These are phyloP conservation scores for Agapostemon virescens DNA, from an alignment of 2,888 invertebrate genomes.

Conservation along the genomic window DNA sequence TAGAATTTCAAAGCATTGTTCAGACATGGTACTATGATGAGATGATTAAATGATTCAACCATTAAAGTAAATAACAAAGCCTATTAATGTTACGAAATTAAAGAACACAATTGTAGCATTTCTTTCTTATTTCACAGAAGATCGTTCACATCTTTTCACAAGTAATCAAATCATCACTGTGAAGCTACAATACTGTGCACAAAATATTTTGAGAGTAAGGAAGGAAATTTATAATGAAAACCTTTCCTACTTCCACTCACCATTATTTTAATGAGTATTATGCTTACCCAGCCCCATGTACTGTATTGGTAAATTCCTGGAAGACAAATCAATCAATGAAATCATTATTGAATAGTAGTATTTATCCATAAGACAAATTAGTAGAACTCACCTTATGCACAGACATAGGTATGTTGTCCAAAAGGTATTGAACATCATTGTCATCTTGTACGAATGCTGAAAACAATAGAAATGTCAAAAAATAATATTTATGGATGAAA, in stretches of 20 bases:
- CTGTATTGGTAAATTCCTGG: constrained; percentile 76
- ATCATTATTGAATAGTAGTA: neutral
- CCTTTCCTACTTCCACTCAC: constrained; percentile 72
- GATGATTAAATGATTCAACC: constrained; percentile 32
- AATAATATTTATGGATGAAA: no score
- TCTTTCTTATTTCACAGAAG: neutral
- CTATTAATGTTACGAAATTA: neutral
- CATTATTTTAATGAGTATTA: constrained; percentile 65
- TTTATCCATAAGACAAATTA: neutral
- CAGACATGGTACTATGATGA: constrained; percentile 36
- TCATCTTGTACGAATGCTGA: constrained; percentile 87
- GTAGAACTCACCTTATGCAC: constrained; percentile 81
- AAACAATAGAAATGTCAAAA: neutral
- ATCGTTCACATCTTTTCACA: neutral
- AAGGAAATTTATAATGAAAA: constrained; percentile 57
- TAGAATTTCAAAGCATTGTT: constrained; percentile 39
- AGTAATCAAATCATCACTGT: constrained; percentile 21
- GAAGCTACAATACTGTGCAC: constrained; percentile 13
- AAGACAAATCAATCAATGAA: constrained; percentile 64
- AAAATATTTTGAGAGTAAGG: constrained; percentile 40
- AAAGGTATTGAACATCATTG: constrained; percentile 86
- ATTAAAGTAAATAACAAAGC: neutral
- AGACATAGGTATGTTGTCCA: constrained; percentile 83
- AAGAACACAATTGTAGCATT: neutral
- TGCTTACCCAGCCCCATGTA: constrained; percentile 77